A percentile compares a stretch with the other conserved stretches of the same genome.
Evolutionary conservation across 1,140 invertebrate genomes (phyloP).

Genomic region (Mamestra configurata): DNA sequence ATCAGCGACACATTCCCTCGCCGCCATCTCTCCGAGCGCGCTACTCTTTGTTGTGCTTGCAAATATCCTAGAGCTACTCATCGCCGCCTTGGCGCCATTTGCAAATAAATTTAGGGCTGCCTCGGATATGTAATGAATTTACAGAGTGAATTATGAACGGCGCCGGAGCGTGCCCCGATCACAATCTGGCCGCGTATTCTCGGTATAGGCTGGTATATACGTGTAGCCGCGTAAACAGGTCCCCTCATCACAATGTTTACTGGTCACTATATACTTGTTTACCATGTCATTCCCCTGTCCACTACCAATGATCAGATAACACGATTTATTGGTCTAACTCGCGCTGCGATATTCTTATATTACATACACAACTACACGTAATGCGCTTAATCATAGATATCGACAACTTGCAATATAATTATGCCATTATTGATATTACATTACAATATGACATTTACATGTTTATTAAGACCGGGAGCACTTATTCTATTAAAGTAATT

Average conservation of each 20-base stretch:
- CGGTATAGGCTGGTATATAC: slow-evolving; percentile 58
- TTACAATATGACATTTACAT: slow-evolving; percentile 47
- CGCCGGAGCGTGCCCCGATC: slow-evolving; percentile 77
- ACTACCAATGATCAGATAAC: slow-evolving; percentile 62
- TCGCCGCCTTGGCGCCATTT: slow-evolving; percentile 80
- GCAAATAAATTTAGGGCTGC: slow-evolving; percentile 85
- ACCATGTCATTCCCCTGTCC: slow-evolving; percentile 59
- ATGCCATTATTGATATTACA: slow-evolving; percentile 45
- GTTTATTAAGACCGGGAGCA: slow-evolving; percentile 39
- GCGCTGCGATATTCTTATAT: neutral
- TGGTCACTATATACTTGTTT: slow-evolving; percentile 65
- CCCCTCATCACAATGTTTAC: slow-evolving; percentile 74
- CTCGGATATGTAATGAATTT: slow-evolving; percentile 83
- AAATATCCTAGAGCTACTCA: slow-evolving; percentile 75
- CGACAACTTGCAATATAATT: slow-evolving; percentile 26
- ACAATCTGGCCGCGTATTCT: slow-evolving; percentile 69
- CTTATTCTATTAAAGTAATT: slow-evolving; percentile 51
- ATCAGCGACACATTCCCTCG: slow-evolving; percentile 47
- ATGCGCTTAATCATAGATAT: slow-evolving; percentile 27
- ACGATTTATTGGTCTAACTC: slow-evolving; percentile 60
- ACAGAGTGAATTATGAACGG: slow-evolving; percentile 81
- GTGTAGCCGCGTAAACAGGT: slow-evolving; percentile 70
- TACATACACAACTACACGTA: slow-evolving; percentile 1
- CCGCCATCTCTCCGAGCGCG: slow-evolving; percentile 49
- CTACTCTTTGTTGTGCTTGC: slow-evolving; percentile 69